These are phyloP conservation scores for Colius striatus DNA, from an alignment of 2,113 vertebrate species.

Conservation along the genomic window DNA sequence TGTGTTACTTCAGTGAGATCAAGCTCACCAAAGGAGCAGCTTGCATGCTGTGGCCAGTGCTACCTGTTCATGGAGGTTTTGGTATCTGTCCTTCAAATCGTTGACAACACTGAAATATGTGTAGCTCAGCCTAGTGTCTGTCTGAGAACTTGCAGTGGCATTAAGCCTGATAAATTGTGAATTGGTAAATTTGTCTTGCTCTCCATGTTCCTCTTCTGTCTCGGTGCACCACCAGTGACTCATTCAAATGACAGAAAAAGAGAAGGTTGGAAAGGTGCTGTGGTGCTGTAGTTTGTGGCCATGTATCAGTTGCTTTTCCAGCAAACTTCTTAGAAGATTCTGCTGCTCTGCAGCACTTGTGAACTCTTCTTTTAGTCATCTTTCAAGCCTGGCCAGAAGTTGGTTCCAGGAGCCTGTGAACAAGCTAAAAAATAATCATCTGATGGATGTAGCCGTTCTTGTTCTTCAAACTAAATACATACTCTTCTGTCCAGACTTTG, in stretches of 20 bases:
- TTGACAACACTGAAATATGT: background rate
- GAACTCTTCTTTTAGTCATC: background rate
- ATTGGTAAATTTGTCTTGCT: background rate
- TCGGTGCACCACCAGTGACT: background rate
- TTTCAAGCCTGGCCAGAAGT: background rate
- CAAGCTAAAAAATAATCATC: background rate
- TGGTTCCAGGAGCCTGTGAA: background rate
- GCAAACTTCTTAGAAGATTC: background rate
- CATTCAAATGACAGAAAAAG: background rate
- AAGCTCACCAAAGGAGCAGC: background rate
- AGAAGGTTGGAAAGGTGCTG: background rate
- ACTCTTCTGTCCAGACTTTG: background rate
- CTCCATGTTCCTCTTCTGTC: background rate
- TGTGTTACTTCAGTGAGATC: background rate
- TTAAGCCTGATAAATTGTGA: background rate
- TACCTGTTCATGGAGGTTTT: rapidly evolving
- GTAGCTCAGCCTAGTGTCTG: background rate
- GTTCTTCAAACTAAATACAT: background rate
- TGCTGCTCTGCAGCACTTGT: background rate
- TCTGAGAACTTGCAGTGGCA: background rate
- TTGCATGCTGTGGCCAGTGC: background rate
- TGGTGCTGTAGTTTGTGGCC: background rate
- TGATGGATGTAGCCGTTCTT: background rate
- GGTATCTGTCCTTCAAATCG: background rate
- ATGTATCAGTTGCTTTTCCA: background rate